phyloP scores from a whole-genome alignment of 1,140 invertebrate species.

The Pogonomyrmex californicus region DNA sequence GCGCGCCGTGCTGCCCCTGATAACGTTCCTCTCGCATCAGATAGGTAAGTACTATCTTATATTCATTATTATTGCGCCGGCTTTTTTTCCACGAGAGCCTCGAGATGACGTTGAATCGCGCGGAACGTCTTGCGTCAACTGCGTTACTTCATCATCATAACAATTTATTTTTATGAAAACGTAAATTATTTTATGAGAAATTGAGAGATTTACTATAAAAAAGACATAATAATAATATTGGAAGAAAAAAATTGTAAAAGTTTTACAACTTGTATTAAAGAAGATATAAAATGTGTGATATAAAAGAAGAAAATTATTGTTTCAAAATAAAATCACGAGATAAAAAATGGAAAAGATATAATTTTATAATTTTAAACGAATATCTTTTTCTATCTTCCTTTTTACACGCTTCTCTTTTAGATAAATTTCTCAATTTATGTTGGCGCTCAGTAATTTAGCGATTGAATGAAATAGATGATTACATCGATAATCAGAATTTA shows the following conservation, averaged over 20 bases:
- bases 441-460: slow-evolving; percentile 1
- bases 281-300: neutral
- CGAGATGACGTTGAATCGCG: neutral
- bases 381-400: neutral
- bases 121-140: neutral
- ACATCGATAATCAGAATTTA: slow-evolving; percentile 26
- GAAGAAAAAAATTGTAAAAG: neutral
- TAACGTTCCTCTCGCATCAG: slow-evolving; percentile 77
- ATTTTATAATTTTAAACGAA: slow-evolving; percentile 2
- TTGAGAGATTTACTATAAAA: slow-evolving; percentile 11
- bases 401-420: neutral
- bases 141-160: neutral
- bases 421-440: slow-evolving; percentile 9
- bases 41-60: slow-evolving; percentile 68
- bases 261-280: slow-evolving; percentile 4
- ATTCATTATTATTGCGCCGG: neutral
- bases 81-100: neutral
- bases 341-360: neutral
- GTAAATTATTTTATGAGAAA: neutral
- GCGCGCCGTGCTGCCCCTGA: slow-evolving; percentile 72
- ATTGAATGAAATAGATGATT: slow-evolving; percentile 34
- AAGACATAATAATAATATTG: neutral
- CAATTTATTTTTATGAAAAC: slow-evolving; percentile 23
- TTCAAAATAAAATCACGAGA: neutral
- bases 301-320: neutral